Conservation (phyloP, 1,140 invertebrate genomes). For the Atopsyche davidsoni region DNA sequence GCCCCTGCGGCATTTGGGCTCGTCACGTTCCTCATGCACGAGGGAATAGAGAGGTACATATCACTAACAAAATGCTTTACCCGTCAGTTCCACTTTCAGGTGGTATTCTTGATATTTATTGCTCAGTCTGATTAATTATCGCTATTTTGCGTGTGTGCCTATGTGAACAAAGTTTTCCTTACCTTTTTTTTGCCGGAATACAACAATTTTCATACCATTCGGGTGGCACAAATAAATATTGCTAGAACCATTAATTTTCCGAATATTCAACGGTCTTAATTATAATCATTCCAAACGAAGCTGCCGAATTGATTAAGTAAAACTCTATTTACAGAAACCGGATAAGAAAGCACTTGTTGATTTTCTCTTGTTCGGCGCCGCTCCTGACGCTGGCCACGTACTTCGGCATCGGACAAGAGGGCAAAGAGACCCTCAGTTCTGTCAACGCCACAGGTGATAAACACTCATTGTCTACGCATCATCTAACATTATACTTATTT, state of each 20-base stretch:
- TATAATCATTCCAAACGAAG: too few relatives aligned
- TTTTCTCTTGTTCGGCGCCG: constrained; percentile 92
- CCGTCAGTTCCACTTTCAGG: background rate
- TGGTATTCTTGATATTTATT: background rate
- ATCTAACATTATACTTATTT: too few relatives aligned
- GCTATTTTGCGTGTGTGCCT: background rate
- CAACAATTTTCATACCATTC: too few relatives aligned
- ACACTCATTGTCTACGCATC: too few relatives aligned
- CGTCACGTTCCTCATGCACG: constrained; percentile 93
- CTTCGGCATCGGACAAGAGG: constrained; percentile 85
- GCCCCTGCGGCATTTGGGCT: constrained; percentile 97
- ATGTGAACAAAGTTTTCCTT: background rate
- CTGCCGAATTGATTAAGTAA: too few relatives aligned
- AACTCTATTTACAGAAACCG: constrained; percentile 51
- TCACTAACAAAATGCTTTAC: constrained; percentile 3
- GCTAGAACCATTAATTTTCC: too few relatives aligned
- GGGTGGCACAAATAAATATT: too few relatives aligned
- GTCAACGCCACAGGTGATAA: constrained; percentile 73
- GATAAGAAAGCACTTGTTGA: constrained; percentile 84
- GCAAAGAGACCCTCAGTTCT: constrained; percentile 65
- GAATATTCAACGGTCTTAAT: too few relatives aligned
- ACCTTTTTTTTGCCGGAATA: constrained; percentile 4
- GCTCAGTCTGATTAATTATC: background rate
- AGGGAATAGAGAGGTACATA: constrained; percentile 73
- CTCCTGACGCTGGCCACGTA: constrained; percentile 86